These are phyloP conservation scores for Cyclina sinensis DNA, from an alignment of 1,140 invertebrate genomes.

Conservation along the genomic window DNA sequence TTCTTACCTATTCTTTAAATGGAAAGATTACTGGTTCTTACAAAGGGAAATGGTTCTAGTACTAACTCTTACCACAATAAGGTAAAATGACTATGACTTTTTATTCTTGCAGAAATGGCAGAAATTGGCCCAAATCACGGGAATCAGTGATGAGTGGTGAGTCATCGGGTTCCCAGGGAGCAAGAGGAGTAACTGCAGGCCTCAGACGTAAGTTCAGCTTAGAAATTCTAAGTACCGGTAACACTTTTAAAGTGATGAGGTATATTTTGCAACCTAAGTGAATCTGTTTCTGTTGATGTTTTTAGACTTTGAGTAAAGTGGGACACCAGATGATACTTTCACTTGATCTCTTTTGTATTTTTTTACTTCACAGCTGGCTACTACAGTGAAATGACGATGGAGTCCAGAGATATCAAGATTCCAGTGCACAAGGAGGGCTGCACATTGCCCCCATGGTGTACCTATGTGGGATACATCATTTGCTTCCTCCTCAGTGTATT, in stretches of 20 bases:
- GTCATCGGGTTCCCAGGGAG: not conserved
- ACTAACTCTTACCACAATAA: too few species aligned
- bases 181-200: slow-evolving; percentile 32
- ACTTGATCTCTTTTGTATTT: too few species aligned
- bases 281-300: too few species aligned
- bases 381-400: slow-evolving; percentile 66
- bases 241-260: too few species aligned
- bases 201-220: slow-evolving; percentile 51
- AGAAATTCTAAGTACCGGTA: too few species aligned
- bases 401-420: slow-evolving; percentile 42
- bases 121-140: slow-evolving; percentile 47
- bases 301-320: too few species aligned
- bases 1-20: too few species aligned
- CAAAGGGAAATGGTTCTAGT: too few species aligned
- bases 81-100: not conserved
- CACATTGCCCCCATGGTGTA: slow-evolving; percentile 82
- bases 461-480: slow-evolving; percentile 80
- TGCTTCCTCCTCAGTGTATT: slow-evolving; percentile 74
- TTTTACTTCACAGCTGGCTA: slow-evolving; percentile 58
- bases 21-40: too few species aligned
- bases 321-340: too few species aligned
- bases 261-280: too few species aligned
- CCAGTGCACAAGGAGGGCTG: slow-evolving; percentile 67
- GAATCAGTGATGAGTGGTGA: slow-evolving; percentile 28
- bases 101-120: slow-evolving; percentile 29